These are phyloP conservation scores for Platycnemis pennipes DNA, from an alignment of 2,888 invertebrate genomes.

Conservation along the genomic window DNA sequence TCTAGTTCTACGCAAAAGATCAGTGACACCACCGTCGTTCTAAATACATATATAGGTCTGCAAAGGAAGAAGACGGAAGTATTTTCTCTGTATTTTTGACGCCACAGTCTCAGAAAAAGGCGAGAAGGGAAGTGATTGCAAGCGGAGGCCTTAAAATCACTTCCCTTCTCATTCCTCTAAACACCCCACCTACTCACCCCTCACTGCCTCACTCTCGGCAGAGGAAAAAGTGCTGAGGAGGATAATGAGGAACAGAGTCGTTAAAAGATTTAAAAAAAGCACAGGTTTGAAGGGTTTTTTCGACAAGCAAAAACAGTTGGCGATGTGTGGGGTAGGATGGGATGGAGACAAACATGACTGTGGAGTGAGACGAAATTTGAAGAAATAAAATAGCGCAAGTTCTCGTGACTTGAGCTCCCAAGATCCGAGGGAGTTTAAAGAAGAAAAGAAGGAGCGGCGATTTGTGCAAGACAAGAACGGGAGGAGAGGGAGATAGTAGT, in stretches of 20 bases:
- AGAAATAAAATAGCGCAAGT: background rate
- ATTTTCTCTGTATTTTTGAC: too few species aligned
- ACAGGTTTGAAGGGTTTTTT: conserved; percentile 6
- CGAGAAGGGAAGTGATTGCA: background rate
- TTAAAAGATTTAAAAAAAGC: background rate
- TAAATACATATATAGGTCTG: too few species aligned
- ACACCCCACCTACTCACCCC: background rate
- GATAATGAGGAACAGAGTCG: conserved; percentile 22
- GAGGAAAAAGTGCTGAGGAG: conserved; percentile 12
- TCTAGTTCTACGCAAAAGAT: too few species aligned
- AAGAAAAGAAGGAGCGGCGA: background rate
- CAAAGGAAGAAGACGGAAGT: too few species aligned
- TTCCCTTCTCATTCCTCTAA: background rate
- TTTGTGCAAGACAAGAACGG: background rate
- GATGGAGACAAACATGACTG: background rate
- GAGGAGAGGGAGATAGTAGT: background rate
- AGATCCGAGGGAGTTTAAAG: background rate
- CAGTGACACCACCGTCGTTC: too few species aligned
- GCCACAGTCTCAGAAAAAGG: background rate
- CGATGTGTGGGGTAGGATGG: background rate
- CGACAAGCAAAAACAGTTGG: background rate
- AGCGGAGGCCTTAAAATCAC: background rate
- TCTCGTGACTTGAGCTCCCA: conserved; percentile 16
- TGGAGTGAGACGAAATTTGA: background rate
- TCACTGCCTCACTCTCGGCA: background rate